Base-by-base conservation (phyloP, 2,113 vertebrate genomes). In the Pteropus alecto region DNA sequence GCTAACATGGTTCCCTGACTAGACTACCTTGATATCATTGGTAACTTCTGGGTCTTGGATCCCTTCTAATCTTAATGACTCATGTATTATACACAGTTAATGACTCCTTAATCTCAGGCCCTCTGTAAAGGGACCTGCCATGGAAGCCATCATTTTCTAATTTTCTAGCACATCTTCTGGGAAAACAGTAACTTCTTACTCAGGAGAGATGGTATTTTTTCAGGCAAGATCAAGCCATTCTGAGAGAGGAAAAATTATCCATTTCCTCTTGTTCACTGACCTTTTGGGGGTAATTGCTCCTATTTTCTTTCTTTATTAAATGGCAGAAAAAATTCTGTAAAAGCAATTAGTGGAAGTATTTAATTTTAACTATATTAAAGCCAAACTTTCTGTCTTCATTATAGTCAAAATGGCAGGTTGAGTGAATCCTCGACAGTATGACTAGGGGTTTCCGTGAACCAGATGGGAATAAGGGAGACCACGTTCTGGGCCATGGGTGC, bases 261-360 rank as follows among this genome's bases (percentile, higher is more conserved):
- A 67, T 97, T 82, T 94, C 84, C 94, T 96, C 93, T 82, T 63
- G n/a, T 93, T 94, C 71, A 46, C 91, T 96, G 91, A 96, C 88
- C 93, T 96, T 97, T 96, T 96, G 61, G 67, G 91, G 82, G 38
- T 94, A 97, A 94, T 97, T 71, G 91, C 15, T 93, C n/a, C 76
- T 82, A 7, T 95, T 97, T 97, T 54, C 71, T 87, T 95, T 90
- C 74, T 96, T 97, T 90, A 97, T 95, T 96, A 94, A 96, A 94
- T 95, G 88, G 88, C 67, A 94, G 60, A 76, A 95, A 81, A 81
- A 87, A 84, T 41, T 71, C 77, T 81, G 15, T 81, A 84, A 88
- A 93, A 86, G 85, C 88, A 96, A 97, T 97, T 96, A 96, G 87
- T 94, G 76, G 85, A 82, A 94, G 46, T 48, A 65, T 81, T 73